These are phyloP conservation scores for Liodrosophila aerea DNA, from an alignment of 2,888 invertebrate species.

Conservation along the genomic window DNA sequence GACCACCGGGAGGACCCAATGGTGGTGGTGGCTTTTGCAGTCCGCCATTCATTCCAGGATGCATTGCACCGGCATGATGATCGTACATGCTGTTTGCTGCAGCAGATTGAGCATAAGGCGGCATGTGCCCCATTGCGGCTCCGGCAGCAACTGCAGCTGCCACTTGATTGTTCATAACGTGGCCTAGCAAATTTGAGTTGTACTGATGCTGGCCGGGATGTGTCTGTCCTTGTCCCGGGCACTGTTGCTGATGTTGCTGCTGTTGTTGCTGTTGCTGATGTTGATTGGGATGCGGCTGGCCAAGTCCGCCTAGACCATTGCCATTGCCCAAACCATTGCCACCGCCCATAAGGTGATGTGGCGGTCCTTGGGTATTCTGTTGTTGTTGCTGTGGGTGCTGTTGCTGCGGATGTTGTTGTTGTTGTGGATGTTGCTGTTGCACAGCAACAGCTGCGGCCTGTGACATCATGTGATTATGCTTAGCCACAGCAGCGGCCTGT, in stretches of 20 bases:
- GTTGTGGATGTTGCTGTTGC: slow-evolving; percentile 84
- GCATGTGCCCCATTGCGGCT: slow-evolving; percentile 79
- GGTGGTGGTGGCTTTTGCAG: slow-evolving; percentile 68
- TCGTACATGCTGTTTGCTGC: slow-evolving; percentile 80
- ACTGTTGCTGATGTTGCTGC: slow-evolving; percentile 35
- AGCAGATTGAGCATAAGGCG: slow-evolving; percentile 79
- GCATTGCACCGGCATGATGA: slow-evolving; percentile 77
- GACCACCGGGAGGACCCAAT: slow-evolving; percentile 70
- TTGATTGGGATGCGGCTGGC: slow-evolving; percentile 83
- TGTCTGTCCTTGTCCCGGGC: slow-evolving; percentile 42
- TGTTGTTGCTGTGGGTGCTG: slow-evolving; percentile 83
- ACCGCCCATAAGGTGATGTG: slow-evolving; percentile 83
- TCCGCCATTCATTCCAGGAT: slow-evolving; percentile 80
- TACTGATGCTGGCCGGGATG: slow-evolving; percentile 76
- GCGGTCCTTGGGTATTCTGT: slow-evolving; percentile 83
- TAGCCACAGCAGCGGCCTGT: slow-evolving; percentile 79
- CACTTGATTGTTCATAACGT: slow-evolving; percentile 80
- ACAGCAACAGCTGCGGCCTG: slow-evolving; percentile 78
- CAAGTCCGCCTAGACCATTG: slow-evolving; percentile 83
- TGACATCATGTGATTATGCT: slow-evolving; percentile 81
- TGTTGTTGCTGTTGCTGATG: slow-evolving; percentile 79
- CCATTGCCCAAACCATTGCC: slow-evolving; percentile 81
- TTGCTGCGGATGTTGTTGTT: slow-evolving; percentile 82
- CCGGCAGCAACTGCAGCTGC: slow-evolving; percentile 75
- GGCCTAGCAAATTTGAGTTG: slow-evolving; percentile 81